A percentile compares a stretch with the other conserved stretches of the same genome.
Conservation (phyloP, 2,113 vertebrate species). For the Loxodonta africana region DNA sequence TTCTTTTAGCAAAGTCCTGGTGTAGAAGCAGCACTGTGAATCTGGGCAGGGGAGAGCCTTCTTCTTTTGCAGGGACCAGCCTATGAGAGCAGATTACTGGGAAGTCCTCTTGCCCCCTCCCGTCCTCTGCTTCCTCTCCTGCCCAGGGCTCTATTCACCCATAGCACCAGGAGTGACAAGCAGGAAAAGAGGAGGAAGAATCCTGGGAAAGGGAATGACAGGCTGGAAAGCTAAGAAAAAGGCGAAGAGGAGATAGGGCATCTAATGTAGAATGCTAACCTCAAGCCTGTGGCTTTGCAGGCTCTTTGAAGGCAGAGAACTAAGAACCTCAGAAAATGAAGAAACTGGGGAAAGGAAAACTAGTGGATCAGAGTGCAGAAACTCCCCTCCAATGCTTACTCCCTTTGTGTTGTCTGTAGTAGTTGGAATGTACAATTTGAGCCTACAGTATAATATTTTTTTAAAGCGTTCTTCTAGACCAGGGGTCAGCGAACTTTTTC, state of each 20-base stretch:
- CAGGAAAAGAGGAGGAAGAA: neutral
- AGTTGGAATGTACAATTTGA: neutral
- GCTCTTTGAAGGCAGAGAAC: neutral
- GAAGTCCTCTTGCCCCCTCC: neutral
- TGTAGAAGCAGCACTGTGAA: neutral
- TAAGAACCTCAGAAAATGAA: neutral
- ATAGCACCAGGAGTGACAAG: neutral
- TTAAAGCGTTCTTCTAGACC: slow-evolving; percentile 48
- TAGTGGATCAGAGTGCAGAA: neutral
- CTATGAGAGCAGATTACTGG: neutral
- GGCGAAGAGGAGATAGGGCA: too few relatives aligned
- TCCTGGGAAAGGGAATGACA: neutral
- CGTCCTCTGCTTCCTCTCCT: neutral
- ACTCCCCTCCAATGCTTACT: neutral
- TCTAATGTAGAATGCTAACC: neutral
- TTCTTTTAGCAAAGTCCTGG: neutral
- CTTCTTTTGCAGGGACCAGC: neutral
- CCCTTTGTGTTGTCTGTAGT: neutral
- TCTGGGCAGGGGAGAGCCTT: neutral
- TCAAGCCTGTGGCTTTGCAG: neutral
- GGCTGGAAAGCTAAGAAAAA: neutral
- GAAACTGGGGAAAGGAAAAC: neutral
- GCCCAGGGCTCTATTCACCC: neutral
- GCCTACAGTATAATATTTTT: neutral
- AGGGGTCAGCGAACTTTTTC: neutral